A percentile compares a stretch with the other conserved stretches of the same genome.
Conservation (phyloP, 2,888 invertebrate species). For the Lamproptera curius region DNA sequence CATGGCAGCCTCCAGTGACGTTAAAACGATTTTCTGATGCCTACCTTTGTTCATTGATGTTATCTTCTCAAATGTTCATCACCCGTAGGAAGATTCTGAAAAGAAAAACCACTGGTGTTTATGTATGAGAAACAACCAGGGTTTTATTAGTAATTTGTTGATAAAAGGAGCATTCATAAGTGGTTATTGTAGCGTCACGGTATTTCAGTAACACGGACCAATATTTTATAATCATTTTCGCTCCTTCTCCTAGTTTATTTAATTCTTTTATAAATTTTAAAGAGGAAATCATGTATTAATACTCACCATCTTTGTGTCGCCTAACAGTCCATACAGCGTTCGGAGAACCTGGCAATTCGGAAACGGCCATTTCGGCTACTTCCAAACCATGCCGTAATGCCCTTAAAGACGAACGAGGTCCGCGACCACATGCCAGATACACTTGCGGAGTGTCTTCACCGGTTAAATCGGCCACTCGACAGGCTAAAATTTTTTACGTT, state of each 20-base stretch:
- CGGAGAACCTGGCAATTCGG: slow-evolving; percentile 99
- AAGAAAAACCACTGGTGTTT: slow-evolving; percentile 95
- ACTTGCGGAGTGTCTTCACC: slow-evolving; percentile 99
- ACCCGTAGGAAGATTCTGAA: slow-evolving; percentile 81
- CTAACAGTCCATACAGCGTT: slow-evolving; percentile 99
- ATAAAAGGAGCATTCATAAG: slow-evolving; percentile 72
- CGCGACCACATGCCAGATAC: slow-evolving; percentile 96
- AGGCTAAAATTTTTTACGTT: slow-evolving; percentile 64
- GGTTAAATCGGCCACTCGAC: slow-evolving; percentile 95
- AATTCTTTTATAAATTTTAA: not conserved
- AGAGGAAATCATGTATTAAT: too few species aligned
- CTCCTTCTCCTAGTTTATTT: slow-evolving; percentile 38
- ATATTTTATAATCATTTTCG: slow-evolving; percentile 68
- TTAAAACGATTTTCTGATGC: slow-evolving; percentile 49
- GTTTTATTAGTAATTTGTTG: slow-evolving; percentile 78
- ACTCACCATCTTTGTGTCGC: slow-evolving; percentile 96
- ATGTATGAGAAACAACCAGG: slow-evolving; percentile 83
- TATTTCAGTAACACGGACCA: slow-evolving; percentile 77
- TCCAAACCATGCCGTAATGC: slow-evolving; percentile 98
- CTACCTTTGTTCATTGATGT: slow-evolving; percentile 64
- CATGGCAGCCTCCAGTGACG: slow-evolving; percentile 48
- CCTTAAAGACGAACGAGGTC: slow-evolving; percentile 94
- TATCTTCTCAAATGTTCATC: slow-evolving; percentile 65
- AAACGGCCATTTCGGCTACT: slow-evolving; percentile 99
- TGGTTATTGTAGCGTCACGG: slow-evolving; percentile 71